Percentiles rank a stretch among this genome's conserved stretches.
Evolutionary conservation across 1,140 invertebrate species (phyloP).

Genomic region (Conus ventricosus): DNA sequence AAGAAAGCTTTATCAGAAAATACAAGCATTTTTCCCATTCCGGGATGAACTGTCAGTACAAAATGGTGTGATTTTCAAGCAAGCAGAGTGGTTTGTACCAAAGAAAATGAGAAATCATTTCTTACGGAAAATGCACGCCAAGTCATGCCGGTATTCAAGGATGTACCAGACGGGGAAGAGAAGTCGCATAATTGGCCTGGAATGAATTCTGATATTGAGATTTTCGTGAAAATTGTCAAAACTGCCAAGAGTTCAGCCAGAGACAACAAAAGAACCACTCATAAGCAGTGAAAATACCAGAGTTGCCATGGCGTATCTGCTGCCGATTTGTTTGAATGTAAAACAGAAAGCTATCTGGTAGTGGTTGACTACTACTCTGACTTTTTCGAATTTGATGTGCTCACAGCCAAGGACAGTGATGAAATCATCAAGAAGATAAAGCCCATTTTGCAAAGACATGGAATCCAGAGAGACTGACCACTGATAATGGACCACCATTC

Average conservation of each 20-base stretch:
- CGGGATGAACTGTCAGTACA: slow-evolving; percentile 10
- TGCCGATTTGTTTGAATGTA: not conserved
- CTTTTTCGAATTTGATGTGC: not conserved
- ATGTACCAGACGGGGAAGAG: slow-evolving; percentile 11
- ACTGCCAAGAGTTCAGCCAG: not conserved
- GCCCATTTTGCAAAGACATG: not conserved
- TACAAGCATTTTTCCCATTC: slow-evolving; percentile 3
- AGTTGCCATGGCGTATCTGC: slow-evolving; percentile 3
- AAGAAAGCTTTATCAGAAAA: not conserved
- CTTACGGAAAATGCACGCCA: slow-evolving; percentile 6
- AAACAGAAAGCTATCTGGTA: not conserved
- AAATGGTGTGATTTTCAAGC: slow-evolving; percentile 26
- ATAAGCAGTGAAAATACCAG: not conserved
- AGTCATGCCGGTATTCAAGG: slow-evolving; percentile 21
- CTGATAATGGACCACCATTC: not conserved
- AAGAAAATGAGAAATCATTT: not conserved
- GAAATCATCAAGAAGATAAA: not conserved
- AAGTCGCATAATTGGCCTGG: not conserved
- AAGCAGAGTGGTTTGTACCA: slow-evolving; percentile 8
- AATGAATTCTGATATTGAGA: not conserved
- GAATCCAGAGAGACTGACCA: not conserved
- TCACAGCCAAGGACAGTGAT: not conserved
- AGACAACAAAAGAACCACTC: not conserved
- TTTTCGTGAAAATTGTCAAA: not conserved
- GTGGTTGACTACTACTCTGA: not conserved